These are phyloP conservation scores for Lottia scabra DNA, from an alignment of 2,888 invertebrate genomes.

Conservation along the genomic window DNA sequence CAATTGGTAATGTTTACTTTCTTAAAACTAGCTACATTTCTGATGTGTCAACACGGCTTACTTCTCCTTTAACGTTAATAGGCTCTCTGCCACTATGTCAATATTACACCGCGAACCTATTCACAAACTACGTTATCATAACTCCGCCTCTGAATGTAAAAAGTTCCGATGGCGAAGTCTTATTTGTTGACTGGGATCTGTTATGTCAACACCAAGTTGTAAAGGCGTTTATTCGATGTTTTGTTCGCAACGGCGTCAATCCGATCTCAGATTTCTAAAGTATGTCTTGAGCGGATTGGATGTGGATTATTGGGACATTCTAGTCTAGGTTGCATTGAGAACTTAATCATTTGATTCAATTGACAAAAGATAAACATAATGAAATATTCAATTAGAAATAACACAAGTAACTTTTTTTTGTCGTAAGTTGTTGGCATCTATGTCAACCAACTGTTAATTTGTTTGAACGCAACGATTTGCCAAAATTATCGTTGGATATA, in stretches of 20 bases:
- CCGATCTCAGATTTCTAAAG: not conserved
- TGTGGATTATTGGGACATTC: not conserved
- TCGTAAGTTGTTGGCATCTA: no score
- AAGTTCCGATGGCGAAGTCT: not conserved
- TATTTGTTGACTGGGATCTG: constrained; percentile 2
- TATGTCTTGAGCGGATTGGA: not conserved
- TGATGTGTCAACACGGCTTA: not conserved
- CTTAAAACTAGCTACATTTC: not conserved
- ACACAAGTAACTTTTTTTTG: no score
- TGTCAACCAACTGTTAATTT: no score
- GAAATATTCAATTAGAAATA: no score
- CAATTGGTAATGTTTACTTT: constrained; percentile 4
- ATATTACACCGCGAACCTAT: constrained; percentile 2
- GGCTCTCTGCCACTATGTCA: not conserved
- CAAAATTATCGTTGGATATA: no score
- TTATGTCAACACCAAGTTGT: not conserved
- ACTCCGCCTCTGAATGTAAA: constrained; percentile 1
- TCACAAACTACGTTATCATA: not conserved
- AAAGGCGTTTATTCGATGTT: not conserved
- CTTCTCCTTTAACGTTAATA: not conserved
- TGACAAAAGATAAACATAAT: not conserved
- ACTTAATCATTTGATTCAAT: not conserved
- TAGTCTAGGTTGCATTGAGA: not conserved
- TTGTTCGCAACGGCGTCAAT: constrained; percentile 4
- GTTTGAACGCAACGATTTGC: no score